Evolutionary conservation across 2,113 vertebrate species (phyloP), one percentile per base, ranked within the genome.

Genomic region (Benitochromis conjunctus): DNA sequence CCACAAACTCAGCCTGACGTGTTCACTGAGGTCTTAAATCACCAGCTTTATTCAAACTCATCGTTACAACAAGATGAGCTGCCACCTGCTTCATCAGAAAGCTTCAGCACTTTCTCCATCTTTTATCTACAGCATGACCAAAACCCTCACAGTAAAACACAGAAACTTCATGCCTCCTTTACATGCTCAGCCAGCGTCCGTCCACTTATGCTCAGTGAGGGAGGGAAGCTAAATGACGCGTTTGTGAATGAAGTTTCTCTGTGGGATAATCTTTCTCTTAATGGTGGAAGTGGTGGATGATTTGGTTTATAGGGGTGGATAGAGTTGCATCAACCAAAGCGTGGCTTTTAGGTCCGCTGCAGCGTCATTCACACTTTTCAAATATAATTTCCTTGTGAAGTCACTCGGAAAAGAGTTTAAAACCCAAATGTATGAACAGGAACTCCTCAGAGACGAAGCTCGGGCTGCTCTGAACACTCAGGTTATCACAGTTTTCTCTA

Each of bases 381-480:
- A 41, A 66, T 66, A 41, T 41, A 41, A 66, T 69, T 69, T 43
- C 7, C 43, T 41, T 43, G 38, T 69, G 64, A 2, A 64, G 60
- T 64, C 18, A 64, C 60, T 64, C 13, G 0, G 60, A 38, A 16
- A 2, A 71, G 36, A 38, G 12, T 69, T 43, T 43, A 43, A 38
- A 69, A 0, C 21, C 1, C 43, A 71, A 43, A 3, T 0, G 13
- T 69, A 2, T 10, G 38, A 1, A 6, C 38, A 3, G 64, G 1
- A 1, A 1, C 21, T 43, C 0, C 43, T 34, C 34, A 34, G 34
- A 34, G 34, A 34, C 7, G 7, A 34, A 3, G 34, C 34, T 34
- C 43, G 51, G 3, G 10, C 24, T 74, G 66, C 24, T 12, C 24
- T 1, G 2, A 74, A 74, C 5, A 0, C 38, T 48, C 69, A 31